Percentiles rank a stretch among this genome's conserved stretches.
Evolutionary conservation across 2,797 vertebrate species (phyloP).

Genomic region (Oreochromis grahami): DNA sequence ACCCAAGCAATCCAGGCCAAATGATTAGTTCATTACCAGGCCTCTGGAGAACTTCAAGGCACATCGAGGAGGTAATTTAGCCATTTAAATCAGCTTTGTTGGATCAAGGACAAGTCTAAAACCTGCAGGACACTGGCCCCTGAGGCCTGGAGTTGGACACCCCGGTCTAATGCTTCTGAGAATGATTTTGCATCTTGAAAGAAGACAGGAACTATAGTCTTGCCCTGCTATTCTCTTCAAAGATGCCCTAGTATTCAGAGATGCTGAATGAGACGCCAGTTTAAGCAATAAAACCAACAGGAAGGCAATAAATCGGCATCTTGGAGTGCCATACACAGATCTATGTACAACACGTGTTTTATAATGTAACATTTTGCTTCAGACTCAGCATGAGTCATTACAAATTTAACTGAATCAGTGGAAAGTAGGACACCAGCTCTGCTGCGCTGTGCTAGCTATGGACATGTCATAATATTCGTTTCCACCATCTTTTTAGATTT

Average conservation of each 20-base stretch:
- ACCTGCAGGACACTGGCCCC: too few relatives aligned
- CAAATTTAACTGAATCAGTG: neutral
- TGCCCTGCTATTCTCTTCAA: neutral
- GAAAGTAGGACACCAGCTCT: neutral
- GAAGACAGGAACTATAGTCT: neutral
- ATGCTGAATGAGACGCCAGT: neutral
- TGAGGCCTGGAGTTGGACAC: too few relatives aligned
- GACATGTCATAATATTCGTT: neutral
- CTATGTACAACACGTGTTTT: neutral
- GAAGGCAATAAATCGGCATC: neutral
- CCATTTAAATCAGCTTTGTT: too few relatives aligned
- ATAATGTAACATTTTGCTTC: neutral
- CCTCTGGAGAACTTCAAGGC: too few relatives aligned
- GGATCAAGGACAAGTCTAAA: too few relatives aligned
- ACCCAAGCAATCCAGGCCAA: too few relatives aligned
- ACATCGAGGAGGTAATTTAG: too few relatives aligned
- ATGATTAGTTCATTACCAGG: too few relatives aligned
- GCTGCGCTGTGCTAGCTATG: neutral
- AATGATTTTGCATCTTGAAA: neutral
- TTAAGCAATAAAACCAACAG: neutral
- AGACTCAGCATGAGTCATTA: neutral
- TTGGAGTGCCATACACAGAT: neutral
- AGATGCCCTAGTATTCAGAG: neutral
- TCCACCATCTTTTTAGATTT: constrained; percentile 64
- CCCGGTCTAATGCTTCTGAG: neutral